A percentile compares a stretch with the other conserved stretches of the same genome.
Conservation (phyloP, 2,888 invertebrate species). For the Sinohyriopsis cumingii region DNA sequence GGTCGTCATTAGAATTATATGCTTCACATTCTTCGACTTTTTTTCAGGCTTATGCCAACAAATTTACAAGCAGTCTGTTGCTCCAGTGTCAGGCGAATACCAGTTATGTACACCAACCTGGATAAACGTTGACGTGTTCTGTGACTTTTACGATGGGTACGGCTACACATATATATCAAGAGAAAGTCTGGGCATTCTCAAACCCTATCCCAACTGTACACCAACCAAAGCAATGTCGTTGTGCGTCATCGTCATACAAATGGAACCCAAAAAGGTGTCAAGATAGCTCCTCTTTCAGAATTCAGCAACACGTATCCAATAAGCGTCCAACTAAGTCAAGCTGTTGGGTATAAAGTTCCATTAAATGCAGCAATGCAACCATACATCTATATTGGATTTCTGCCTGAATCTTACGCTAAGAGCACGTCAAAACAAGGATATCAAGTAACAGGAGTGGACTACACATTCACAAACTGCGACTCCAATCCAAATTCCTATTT, state of each 20-base stretch:
- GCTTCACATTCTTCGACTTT: no score
- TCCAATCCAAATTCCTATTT: slow-evolving; percentile 6
- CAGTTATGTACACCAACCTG: no score
- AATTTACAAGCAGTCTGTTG: no score
- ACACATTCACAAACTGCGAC: slow-evolving; percentile 6
- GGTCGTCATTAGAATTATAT: no score
- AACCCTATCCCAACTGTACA: background rate
- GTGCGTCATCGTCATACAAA: background rate
- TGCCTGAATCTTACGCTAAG: background rate
- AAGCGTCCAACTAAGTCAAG: background rate
- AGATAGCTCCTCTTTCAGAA: background rate
- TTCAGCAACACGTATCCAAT: slow-evolving; percentile 4
- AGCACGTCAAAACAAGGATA: slow-evolving; percentile 3
- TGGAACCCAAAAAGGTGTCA: slow-evolving; percentile 3
- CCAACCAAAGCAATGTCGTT: slow-evolving; percentile 1
- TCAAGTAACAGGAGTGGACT: slow-evolving; percentile 1
- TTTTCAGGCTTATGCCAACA: no score
- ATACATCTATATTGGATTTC: slow-evolving; percentile 7
- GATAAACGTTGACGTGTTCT: no score
- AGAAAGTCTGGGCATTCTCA: no score
- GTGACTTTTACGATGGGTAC: no score
- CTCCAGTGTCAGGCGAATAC: no score
- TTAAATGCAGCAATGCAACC: background rate
- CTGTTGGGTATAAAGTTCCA: background rate
- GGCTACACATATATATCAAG: no score